Evolutionary conservation across 2,888 invertebrate genomes (phyloP).

Genomic region (Catocala fraxini): DNA sequence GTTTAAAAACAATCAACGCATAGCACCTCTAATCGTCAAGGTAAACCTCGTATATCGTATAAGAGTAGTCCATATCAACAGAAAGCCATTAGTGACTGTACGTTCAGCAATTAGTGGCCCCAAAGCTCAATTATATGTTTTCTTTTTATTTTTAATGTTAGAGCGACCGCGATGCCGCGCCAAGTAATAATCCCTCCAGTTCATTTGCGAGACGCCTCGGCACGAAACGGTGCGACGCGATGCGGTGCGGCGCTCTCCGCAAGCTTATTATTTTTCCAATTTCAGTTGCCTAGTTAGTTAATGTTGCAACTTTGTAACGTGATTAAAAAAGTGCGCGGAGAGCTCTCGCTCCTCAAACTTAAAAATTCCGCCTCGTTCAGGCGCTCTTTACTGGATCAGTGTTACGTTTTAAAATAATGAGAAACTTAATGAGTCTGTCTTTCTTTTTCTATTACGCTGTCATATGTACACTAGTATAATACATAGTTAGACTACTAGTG

Average conservation of each 20-base stretch:
- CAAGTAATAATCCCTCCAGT: conserved; percentile 1
- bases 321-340: conserved; percentile 23
- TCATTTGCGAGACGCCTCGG: neutral
- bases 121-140: too few relatives aligned
- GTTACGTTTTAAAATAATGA: conserved; percentile 20
- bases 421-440: conserved; percentile 2
- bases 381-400: conserved; percentile 21
- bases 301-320: conserved; percentile 37
- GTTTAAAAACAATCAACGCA: too few relatives aligned
- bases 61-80: too few relatives aligned
- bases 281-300: conserved; percentile 35
- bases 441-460: too few relatives aligned
- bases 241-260: neutral
- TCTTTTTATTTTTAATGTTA: too few relatives aligned
- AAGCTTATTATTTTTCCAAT: conserved; percentile 32
- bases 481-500: neutral
- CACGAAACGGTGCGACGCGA: neutral
- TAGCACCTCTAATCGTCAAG: too few relatives aligned
- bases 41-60: too few relatives aligned
- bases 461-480: neutral
- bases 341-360: conserved; percentile 14
- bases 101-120: too few relatives aligned
- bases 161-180: neutral
- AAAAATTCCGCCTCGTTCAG: conserved; percentile 3
- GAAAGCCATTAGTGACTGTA: too few relatives aligned